phyloP scores from a whole-genome alignment of 2,888 invertebrate species.

The Bombylius major region DNA sequence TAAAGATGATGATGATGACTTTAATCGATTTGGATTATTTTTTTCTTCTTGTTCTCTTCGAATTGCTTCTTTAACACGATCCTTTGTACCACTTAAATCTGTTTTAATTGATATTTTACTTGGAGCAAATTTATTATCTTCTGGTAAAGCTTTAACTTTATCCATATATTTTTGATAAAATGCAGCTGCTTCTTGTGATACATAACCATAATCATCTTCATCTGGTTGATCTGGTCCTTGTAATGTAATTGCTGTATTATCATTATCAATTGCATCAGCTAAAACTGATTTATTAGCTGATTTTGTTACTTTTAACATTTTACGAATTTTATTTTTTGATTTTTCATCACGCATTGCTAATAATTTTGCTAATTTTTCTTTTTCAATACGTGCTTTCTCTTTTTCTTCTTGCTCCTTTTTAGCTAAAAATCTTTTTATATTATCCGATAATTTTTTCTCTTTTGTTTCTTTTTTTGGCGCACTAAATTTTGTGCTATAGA shows the following conservation, averaged over 20 bases:
- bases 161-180: slow-evolving; percentile 75
- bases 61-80: slow-evolving; percentile 66
- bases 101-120: slow-evolving; percentile 31
- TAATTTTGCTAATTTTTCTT: slow-evolving; percentile 51
- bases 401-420: slow-evolving; percentile 70
- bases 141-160: slow-evolving; percentile 61
- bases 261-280: slow-evolving; percentile 64
- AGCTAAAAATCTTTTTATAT: slow-evolving; percentile 71
- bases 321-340: slow-evolving; percentile 58
- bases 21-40: slow-evolving; percentile 38
- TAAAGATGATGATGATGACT: not conserved
- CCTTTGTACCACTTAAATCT: slow-evolving; percentile 45
- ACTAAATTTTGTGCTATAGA: slow-evolving; percentile 65
- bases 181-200: slow-evolving; percentile 69
- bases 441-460: slow-evolving; percentile 54
- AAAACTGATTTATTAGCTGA: slow-evolving; percentile 79
- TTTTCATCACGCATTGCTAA: slow-evolving; percentile 57
- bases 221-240: slow-evolving; percentile 69
- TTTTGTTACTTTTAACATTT: slow-evolving; percentile 75
- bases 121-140: slow-evolving; percentile 56
- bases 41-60: slow-evolving; percentile 59
- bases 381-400: slow-evolving; percentile 47
- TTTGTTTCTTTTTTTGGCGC: slow-evolving; percentile 71
- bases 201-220: slow-evolving; percentile 85
- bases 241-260: slow-evolving; percentile 61